Evolutionary conservation across 37 sponge, comb jelly and placozoan species (phyloP).

Genomic region (Theonella swinhoei): DNA sequence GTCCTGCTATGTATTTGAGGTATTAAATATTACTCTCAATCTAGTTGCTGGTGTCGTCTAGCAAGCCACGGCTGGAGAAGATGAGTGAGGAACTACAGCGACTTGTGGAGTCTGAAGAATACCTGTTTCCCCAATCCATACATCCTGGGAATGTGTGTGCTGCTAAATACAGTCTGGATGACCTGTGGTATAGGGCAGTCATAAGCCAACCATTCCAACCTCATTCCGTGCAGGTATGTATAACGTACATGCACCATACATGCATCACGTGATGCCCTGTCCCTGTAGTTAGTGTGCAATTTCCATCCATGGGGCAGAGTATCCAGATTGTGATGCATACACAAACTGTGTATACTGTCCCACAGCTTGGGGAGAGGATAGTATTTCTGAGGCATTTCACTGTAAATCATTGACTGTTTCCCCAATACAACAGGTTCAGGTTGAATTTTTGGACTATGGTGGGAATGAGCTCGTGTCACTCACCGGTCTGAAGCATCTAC

Average conservation of each 20-base stretch:
- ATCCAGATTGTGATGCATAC: not conserved
- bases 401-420: no score
- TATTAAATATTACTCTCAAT: not conserved
- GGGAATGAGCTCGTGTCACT: conserved; percentile 27
- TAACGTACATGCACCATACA: not conserved
- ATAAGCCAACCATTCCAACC: not conserved
- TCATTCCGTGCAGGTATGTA: not conserved
- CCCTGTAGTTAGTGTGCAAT: no score
- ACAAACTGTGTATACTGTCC: no score
- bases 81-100: not conserved
- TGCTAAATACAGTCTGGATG: conserved; percentile 8
- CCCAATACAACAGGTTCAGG: conserved; percentile 9
- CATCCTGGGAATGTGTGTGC: not conserved
- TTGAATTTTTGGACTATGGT: conserved; percentile 62
- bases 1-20: not conserved
- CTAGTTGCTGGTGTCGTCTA: not conserved
- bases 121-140: not conserved
- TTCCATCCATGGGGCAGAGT: no score
- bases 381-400: no score
- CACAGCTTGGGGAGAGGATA: no score
- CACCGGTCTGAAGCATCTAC: conserved; percentile 20
- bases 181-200: conserved; percentile 20
- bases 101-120: not conserved
- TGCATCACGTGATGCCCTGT: no score
- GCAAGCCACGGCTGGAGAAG: not conserved